A percentile compares a stretch with the other conserved stretches of the same genome.
Conservation (phyloP, 2,113 vertebrate genomes). For the Pogonocichla stellata region DNA sequence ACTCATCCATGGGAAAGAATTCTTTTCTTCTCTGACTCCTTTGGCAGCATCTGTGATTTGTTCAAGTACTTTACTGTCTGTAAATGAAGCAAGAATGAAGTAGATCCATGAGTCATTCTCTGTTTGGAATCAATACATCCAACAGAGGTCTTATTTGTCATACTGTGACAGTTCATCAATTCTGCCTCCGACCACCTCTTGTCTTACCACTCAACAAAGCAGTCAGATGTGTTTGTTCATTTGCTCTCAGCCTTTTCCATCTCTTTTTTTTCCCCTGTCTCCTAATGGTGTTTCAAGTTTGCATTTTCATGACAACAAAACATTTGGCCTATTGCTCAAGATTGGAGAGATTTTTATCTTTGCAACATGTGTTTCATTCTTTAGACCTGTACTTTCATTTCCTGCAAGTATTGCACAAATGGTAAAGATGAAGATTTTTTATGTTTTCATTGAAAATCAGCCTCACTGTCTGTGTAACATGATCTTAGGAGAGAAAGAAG, state of each 20-base stretch:
- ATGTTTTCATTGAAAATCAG: neutral
- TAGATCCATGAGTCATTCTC: constrained; percentile 59
- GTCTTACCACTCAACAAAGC: constrained; percentile 12
- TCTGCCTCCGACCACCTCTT: constrained; percentile 6
- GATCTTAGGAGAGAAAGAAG: neutral
- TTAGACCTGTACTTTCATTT: neutral
- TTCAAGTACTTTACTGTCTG: constrained; percentile 26
- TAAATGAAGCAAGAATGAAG: constrained; percentile 53
- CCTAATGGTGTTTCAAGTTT: neutral
- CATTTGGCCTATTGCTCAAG: neutral
- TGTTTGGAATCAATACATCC: constrained; percentile 53
- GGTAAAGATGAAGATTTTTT: neutral
- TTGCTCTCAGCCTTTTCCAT: constrained; percentile 27
- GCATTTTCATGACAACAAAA: neutral
- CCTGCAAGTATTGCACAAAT: neutral
- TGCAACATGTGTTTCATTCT: neutral
- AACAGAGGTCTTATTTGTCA: constrained; percentile 59
- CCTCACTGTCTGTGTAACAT: neutral
- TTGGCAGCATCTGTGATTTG: constrained; percentile 58
- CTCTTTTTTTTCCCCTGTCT: neutral
- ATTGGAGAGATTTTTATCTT: neutral
- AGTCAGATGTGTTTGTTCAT: neutral
- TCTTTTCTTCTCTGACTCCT: constrained; percentile 14
- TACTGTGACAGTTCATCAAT: constrained; percentile 60
- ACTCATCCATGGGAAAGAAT: neutral